Base-by-base conservation (phyloP, 2,797 vertebrate genomes). In the Halcyon chelicuti region DNA sequence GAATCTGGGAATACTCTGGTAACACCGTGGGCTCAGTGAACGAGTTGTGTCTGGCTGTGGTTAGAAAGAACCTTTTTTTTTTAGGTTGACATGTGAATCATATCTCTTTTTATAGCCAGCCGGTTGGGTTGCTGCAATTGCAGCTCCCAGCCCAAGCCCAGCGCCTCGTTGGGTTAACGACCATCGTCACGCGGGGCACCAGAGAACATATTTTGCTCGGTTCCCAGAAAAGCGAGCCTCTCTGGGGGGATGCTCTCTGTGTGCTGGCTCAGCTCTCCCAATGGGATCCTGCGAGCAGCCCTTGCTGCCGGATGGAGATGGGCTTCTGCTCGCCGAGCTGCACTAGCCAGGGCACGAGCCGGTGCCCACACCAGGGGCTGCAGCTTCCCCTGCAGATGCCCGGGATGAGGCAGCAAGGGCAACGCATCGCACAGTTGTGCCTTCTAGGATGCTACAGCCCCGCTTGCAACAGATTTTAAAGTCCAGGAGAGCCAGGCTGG, bases 401-500 rank as follows among this genome's bases (percentile, higher is more conserved):
- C 1, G 5, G 35, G 67, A 5, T 28, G 33, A n/a, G 22, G 40
- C 35, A 47, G 11, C 40, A 14, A 73, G 46, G 70, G 35, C 0
- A 1, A 5, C 1, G 1, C 1, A 2, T 6, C 4, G 75, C 35
- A 7, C 15, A 2, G 47, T 4, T 4, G 35, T 4, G 9, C 23
- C 61, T n/a, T 17, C 40, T 15, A 12, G 88, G 31, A 5, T 10
- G 40, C 51, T 23, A 5, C 10, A 2, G 15, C 76, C 39, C 14
- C 23, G 11, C 25, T 23, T 9, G 12, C 17, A 11, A 10, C 52
- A 17, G 52, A 42, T 21, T 35, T 23, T 28, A 2, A n/a, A 7
- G 10, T 11, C 14, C 7, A 5, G n/a, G 44, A 44, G 33, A 15
- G n/a, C 25, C 49, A 3, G 29, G 5, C n/a, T 5, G 23, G 51